These are phyloP conservation scores for Tachuris rubrigastra DNA, from an alignment of 2,113 vertebrate genomes.

Conservation along the genomic window DNA sequence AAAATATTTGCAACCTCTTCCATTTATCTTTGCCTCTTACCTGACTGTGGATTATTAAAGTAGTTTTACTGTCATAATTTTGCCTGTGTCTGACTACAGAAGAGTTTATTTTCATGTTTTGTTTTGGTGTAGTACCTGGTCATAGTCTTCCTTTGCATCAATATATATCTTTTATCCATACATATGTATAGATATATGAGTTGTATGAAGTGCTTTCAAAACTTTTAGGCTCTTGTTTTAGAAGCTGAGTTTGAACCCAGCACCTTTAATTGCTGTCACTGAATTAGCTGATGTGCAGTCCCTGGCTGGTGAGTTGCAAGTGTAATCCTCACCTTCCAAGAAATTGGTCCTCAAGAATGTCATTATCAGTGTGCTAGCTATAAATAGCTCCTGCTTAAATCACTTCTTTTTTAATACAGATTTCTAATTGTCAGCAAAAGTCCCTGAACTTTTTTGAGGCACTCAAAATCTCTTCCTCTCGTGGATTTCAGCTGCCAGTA, in stretches of 20 bases:
- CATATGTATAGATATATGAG: accelerated
- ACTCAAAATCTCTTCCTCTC: neutral
- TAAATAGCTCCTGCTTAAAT: neutral
- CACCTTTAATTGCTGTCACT: neutral
- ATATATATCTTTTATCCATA: neutral
- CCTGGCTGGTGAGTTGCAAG: neutral
- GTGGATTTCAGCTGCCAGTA: neutral
- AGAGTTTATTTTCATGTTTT: neutral
- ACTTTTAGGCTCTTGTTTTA: neutral
- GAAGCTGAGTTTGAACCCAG: neutral
- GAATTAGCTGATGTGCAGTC: neutral
- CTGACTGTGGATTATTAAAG: neutral
- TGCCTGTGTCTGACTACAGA: neutral
- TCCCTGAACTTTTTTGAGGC: neutral
- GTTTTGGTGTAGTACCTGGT: neutral
- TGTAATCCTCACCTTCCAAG: neutral
- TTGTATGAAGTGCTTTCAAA: neutral
- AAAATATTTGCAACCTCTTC: neutral
- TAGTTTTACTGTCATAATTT: neutral
- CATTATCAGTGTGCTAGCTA: neutral
- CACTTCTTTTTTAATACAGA: neutral
- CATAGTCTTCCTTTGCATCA: neutral
- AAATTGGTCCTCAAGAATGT: neutral
- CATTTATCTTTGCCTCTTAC: neutral
- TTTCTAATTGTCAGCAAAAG: neutral